Evolutionary conservation across 92 coral and sea anemone species (phyloP), one percentile per base, ranked within the genome.

Genomic region (Plumapathes pennacea): DNA sequence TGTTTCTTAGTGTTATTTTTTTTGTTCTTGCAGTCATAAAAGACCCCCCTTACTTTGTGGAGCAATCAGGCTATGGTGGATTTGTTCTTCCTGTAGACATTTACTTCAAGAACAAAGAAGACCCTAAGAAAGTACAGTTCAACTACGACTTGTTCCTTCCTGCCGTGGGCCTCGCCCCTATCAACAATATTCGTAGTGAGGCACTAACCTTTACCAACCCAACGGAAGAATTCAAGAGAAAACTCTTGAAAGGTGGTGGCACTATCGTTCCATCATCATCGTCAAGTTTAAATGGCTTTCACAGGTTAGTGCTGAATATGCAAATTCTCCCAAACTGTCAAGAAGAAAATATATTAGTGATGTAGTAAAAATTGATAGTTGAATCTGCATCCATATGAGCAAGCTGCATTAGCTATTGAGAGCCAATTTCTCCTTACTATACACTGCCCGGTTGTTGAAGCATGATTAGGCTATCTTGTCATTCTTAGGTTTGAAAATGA

Each of bases 21-120:
- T 25, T 39, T 27, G 50, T 10, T 17, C 28, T 60, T 64, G 43
- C 73, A 77, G 92, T 89, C 22, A 38, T 88, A 11, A 94, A 88
- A 55, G 90, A 84, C 4, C 97, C 99, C 17, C 99, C 99, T 7
- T 94, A 78, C 39, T 55, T 25, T 44, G 61, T 94, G 4, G 94
- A 83, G 46, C 94, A 84, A 45, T 60, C 66, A 31, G 99, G 99
- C 11, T 94, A 94, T 77, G 99, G 99, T 4, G 72, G 89, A 58
- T 94, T 94, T 52, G 83, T 58, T 47, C 74, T 94, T 28, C 85
- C 91, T 19, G 69, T 94, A 40, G 97, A 94, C 39, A 89, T 94
- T n/a, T 82, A 83, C 72, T 94, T 94, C 17, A 94, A 89, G 59
- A 94, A 83, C 54, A 94, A 84, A 59, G 97, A 89, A 53, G 97